Conservation (phyloP, 2,113 vertebrate genomes). For the Irena cyanogastra region DNA sequence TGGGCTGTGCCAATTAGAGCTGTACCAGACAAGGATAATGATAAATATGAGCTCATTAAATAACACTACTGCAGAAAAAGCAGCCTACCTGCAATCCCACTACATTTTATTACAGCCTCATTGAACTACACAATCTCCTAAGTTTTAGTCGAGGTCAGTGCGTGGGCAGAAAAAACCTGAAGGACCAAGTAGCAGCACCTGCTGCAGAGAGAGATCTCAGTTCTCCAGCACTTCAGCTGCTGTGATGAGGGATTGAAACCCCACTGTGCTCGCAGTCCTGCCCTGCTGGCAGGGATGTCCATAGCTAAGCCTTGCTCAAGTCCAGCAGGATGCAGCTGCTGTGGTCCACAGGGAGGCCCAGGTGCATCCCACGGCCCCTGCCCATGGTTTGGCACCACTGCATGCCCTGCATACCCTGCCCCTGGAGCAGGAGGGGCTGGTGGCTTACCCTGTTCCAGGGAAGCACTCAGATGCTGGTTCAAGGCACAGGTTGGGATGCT, state of each 20-base stretch:
- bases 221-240: not conserved
- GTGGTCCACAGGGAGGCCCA: not conserved
- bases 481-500: not conserved
- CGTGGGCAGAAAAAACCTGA: not conserved
- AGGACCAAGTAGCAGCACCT: not conserved
- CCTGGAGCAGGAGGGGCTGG: not conserved
- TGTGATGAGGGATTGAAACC: not conserved
- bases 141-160: not conserved
- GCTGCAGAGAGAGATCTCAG: not conserved
- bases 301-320: not conserved
- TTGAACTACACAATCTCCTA: not conserved
- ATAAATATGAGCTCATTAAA: not conserved
- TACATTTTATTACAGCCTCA: not conserved
- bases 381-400: not conserved
- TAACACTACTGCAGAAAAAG: not conserved
- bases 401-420: not conserved
- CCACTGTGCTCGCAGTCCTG: rapidly evolving
- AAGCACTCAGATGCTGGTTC: not conserved
- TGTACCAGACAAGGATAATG: not conserved
- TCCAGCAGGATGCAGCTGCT: not conserved
- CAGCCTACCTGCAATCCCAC: not conserved
- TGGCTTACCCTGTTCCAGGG: not conserved
- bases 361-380: not conserved
- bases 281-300: rapidly evolving
- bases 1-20: not conserved